Evolutionary conservation across 2,888 invertebrate species (phyloP), one percentile per base, ranked within the genome.

Genomic region (Cosmia pyralina): DNA sequence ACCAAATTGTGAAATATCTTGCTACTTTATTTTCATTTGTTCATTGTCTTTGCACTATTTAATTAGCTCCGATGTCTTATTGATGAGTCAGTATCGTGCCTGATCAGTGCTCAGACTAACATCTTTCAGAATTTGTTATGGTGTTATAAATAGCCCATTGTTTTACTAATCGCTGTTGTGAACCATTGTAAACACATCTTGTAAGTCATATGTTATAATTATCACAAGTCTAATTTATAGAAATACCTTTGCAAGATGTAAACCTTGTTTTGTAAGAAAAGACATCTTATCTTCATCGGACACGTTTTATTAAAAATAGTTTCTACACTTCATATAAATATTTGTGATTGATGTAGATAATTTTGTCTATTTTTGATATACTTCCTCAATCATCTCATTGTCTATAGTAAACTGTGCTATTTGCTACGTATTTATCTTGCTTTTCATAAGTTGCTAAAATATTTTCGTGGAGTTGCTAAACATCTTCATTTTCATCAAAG

Each of bases 21-120:
- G 85, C 83, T 85, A 84, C 87, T 87, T 84, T 74, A 84, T 82
- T 88, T 88, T 84, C 85, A 88, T 77, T 84, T 79, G 80, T 83
- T 87, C 88, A 91, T 91, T 92, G 91, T 90, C 79, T 87, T 86
- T 82, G 77, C 73, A 82, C 85, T 91, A 92, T 92, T 90, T 92
- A 92, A 88, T 89, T 90, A 83, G 80, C 74, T 75, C 55, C 57
- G 76, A 58, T 72, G 73, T 83, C 77, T 75, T 76, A 82, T 82
- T 79, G 80, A 83, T 85, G 82, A 83, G 75, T 83, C 84, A 88
- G 88, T 91, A 75, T 83, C 74, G 83, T 70, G 83, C 60, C 66
- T 75, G 79, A 71, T 72, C 75, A 76, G 77, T 75, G 67, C 50
- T 63, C 63, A 80, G 74, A 87, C 77, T 74, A 79, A 73, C 76